A percentile compares a stretch with the other conserved stretches of the same genome.
Conservation (phyloP, 1,140 invertebrate genomes). For the Drosophila lacertosa region DNA sequence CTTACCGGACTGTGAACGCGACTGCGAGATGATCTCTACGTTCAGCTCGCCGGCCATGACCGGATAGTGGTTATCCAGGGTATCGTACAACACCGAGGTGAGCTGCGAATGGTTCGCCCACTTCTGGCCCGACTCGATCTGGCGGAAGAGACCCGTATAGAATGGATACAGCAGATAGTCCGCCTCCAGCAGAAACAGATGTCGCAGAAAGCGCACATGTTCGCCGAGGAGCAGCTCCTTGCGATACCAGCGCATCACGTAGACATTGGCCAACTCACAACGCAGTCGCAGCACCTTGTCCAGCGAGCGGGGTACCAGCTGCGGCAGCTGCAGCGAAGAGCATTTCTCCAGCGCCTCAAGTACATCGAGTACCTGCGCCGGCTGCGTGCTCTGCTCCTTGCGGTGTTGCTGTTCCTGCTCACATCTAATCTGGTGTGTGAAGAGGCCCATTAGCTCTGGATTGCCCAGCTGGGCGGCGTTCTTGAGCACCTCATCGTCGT, state of each 20-base stretch:
- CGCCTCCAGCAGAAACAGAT: slow-evolving; percentile 68
- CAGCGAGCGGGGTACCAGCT: slow-evolving; percentile 33
- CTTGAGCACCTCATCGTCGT: not conserved
- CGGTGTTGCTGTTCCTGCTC: not conserved
- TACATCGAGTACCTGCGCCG: slow-evolving; percentile 6
- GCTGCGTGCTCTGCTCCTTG: not conserved
- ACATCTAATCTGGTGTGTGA: slow-evolving; percentile 7
- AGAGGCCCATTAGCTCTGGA: slow-evolving; percentile 4
- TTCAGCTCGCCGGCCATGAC: slow-evolving; percentile 38
- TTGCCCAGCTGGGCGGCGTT: not conserved
- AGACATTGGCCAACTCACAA: slow-evolving; percentile 55
- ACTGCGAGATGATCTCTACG: slow-evolving; percentile 47
- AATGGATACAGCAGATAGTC: slow-evolving; percentile 67
- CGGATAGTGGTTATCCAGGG: slow-evolving; percentile 42
- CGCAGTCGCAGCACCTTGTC: slow-evolving; percentile 47
- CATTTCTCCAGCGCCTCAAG: slow-evolving; percentile 19
- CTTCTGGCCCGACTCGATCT: slow-evolving; percentile 60
- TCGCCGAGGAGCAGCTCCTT: slow-evolving; percentile 54
- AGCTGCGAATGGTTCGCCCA: slow-evolving; percentile 65
- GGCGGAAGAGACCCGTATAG: slow-evolving; percentile 63
- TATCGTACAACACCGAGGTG: slow-evolving; percentile 53
- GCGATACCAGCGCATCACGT: slow-evolving; percentile 64
- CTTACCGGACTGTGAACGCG: slow-evolving; percentile 42
- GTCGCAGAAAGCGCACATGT: slow-evolving; percentile 64
- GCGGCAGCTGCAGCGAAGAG: slow-evolving; percentile 25